Evolutionary conservation across 2,888 invertebrate genomes (phyloP).

Genomic region (Amphimallon solstitiale): DNA sequence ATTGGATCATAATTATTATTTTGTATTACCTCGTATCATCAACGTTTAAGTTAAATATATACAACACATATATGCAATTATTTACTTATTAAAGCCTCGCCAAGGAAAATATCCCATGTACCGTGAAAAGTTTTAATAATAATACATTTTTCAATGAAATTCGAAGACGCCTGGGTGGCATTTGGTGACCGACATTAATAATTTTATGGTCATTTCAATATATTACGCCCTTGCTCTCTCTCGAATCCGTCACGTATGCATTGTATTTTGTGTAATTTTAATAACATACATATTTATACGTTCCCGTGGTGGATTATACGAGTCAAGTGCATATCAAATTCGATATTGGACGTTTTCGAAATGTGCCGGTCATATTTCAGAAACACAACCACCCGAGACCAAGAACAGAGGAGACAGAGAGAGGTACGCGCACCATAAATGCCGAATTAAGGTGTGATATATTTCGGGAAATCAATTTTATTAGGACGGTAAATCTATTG

Average conservation of each 20-base stretch:
- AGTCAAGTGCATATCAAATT: conserved; percentile 22
- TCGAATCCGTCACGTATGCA: neutral
- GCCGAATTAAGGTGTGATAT: neutral
- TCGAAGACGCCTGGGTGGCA: conserved; percentile 37
- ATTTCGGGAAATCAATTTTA: conserved; percentile 7
- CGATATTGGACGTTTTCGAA: neutral
- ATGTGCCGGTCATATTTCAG: conserved; percentile 8
- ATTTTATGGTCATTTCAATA: conserved; percentile 40
- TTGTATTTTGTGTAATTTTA: conserved; percentile 18
- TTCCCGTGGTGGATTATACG: neutral
- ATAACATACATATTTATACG: conserved; percentile 30
- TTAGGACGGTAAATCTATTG: conserved; percentile 8
- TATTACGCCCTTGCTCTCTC: conserved; percentile 25
- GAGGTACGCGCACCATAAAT: conserved; percentile 14
- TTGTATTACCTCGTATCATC: neutral
- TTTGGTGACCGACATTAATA: conserved; percentile 36
- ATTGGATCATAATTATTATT: neutral
- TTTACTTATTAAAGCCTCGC: conserved; percentile 32
- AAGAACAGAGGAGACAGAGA: too few relatives aligned
- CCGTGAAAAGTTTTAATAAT: conserved; percentile 33
- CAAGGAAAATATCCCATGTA: conserved; percentile 31
- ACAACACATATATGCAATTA: neutral
- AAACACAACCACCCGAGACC: neutral
- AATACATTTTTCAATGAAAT: conserved; percentile 30
- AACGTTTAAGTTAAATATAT: neutral